phyloP scores from a whole-genome alignment of 2,888 invertebrate genomes.

The Drosophila phalerata region DNA sequence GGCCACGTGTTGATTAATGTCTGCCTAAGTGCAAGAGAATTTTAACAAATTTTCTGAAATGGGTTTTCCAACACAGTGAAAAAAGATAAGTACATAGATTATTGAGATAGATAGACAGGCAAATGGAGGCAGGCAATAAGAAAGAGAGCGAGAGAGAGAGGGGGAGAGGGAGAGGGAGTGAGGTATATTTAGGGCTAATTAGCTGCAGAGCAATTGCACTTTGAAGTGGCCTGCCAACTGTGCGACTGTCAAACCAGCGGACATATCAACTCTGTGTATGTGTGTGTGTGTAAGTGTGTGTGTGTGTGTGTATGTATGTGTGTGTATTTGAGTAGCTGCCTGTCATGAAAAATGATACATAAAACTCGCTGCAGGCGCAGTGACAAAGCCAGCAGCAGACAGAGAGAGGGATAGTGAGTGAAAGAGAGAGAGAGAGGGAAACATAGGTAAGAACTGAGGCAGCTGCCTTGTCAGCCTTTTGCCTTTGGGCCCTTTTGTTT shows the following conservation, averaged over 20 bases:
- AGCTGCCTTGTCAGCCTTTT: slow-evolving; percentile 78
- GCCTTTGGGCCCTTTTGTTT: slow-evolving; percentile 77
- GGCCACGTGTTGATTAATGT: slow-evolving; percentile 63
- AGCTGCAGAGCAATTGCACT: slow-evolving; percentile 75
- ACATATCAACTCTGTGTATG: slow-evolving; percentile 49
- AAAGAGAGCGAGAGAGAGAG: neutral
- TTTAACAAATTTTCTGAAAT: slow-evolving; percentile 29
- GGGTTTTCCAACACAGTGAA: neutral
- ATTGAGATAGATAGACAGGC: slow-evolving; percentile 8
- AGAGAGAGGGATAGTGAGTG: slow-evolving; percentile 6
- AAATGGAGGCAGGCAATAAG: neutral
- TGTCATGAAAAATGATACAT: slow-evolving; percentile 80
- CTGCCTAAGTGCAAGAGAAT: slow-evolving; percentile 33
- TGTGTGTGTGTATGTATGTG: slow-evolving; percentile 13
- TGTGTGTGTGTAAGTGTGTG: slow-evolving; percentile 2
- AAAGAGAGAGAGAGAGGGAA: slow-evolving; percentile 4
- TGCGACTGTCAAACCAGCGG: slow-evolving; percentile 71
- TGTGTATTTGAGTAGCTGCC: slow-evolving; percentile 49
- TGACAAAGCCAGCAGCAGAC: slow-evolving; percentile 2
- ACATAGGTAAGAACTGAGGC: slow-evolving; percentile 32
- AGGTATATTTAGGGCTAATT: slow-evolving; percentile 68
- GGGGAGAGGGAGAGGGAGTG: neutral
- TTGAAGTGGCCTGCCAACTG: slow-evolving; percentile 72
- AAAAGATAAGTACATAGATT: slow-evolving; percentile 18
- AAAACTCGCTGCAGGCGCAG: slow-evolving; percentile 62